Evolutionary conservation across 2,888 invertebrate species (phyloP).

Genomic region (Lordiphosa andalusiaca): DNA sequence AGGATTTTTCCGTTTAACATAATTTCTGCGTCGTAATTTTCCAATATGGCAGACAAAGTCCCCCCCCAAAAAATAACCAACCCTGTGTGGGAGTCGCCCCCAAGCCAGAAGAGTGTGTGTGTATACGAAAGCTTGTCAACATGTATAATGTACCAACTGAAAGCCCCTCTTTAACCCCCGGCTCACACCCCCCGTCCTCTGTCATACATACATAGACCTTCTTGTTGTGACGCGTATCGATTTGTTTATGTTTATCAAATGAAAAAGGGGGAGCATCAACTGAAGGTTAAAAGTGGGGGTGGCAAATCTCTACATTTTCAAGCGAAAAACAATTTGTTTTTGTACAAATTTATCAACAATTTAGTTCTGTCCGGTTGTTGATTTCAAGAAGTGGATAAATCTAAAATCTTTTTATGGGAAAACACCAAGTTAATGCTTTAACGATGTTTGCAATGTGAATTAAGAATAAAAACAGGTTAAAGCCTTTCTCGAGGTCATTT

Average conservation of each 20-base stretch:
- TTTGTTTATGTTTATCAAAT: constrained; percentile 74
- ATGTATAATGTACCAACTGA: constrained; percentile 19
- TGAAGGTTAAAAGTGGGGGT: too few relatives aligned
- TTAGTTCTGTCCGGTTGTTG: too few relatives aligned
- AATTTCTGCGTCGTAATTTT: constrained; percentile 68
- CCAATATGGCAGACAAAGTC: constrained; percentile 42
- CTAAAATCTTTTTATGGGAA: too few relatives aligned
- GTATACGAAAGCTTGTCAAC: constrained; percentile 30
- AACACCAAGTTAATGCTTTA: too few relatives aligned
- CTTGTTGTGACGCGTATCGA: constrained; percentile 74
- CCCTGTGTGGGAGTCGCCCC: constrained; percentile 15
- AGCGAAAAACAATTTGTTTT: too few relatives aligned
- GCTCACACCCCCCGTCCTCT: constrained; percentile 1
- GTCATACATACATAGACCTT: constrained; percentile 18
- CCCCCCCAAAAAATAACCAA: constrained; percentile 30
- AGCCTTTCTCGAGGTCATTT: too few relatives aligned
- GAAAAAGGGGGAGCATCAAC: constrained; percentile 28
- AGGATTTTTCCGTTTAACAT: constrained; percentile 38
- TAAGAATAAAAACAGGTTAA: too few relatives aligned
- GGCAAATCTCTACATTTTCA: too few relatives aligned
- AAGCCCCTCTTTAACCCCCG: constrained; percentile 10
- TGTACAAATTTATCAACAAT: too few relatives aligned
- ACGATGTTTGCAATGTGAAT: too few relatives aligned
- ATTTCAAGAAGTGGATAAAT: too few relatives aligned
- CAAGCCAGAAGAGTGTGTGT: constrained; percentile 42